A percentile compares a stretch with the other conserved stretches of the same genome.
Evolutionary conservation across 2,113 vertebrate species (phyloP).

Genomic region (Etheostoma cragini): DNA sequence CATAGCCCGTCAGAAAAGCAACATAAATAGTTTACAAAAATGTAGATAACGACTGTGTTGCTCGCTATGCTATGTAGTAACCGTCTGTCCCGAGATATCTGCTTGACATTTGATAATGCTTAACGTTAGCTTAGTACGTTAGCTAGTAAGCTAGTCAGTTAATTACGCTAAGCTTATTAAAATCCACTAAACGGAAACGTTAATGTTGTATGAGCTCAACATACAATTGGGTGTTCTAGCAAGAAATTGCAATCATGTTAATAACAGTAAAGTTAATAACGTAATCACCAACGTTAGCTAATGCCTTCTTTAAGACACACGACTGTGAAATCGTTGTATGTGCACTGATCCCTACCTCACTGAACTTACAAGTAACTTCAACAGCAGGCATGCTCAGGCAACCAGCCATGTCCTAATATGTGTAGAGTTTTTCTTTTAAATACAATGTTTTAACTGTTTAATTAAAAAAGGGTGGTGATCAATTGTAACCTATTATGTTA

Average conservation of each 20-base stretch:
- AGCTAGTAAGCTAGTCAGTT: neutral
- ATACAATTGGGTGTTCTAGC: neutral
- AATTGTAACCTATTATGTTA: neutral
- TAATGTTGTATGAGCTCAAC: neutral
- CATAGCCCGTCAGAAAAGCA: neutral
- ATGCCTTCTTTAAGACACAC: neutral
- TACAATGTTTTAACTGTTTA: neutral
- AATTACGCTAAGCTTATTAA: constrained; percentile 56
- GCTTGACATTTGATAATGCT: neutral
- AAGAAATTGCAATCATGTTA: neutral
- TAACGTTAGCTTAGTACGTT: constrained; percentile 2
- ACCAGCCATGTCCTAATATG: neutral
- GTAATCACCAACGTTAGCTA: neutral
- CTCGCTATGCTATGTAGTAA: fast-evolving
- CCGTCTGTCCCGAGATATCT: neutral
- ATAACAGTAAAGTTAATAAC: neutral
- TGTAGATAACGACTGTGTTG: no score
- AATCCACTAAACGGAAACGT: neutral
- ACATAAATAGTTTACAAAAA: neutral
- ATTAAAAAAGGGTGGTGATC: neutral
- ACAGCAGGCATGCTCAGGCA: no score
- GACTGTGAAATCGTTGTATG: neutral
- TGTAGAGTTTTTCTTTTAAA: neutral
- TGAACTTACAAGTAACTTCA: no score
- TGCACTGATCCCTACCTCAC: neutral